Evolutionary conservation across 2,888 invertebrate species (phyloP), one percentile per base, ranked within the genome.

Genomic region (Hoplodrina blanda): DNA sequence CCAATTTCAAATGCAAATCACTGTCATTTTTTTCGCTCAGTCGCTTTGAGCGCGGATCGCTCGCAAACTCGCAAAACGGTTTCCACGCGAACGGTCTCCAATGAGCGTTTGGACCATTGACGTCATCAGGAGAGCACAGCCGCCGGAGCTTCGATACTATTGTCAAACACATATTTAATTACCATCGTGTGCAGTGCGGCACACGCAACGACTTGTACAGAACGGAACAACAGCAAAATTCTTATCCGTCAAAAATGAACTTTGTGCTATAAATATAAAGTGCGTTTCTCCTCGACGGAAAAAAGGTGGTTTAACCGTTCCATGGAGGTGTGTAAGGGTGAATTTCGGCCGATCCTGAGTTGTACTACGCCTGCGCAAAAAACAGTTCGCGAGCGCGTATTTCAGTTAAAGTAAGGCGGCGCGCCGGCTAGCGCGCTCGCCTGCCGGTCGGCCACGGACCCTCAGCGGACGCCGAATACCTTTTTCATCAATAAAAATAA

Each of bases 361-460:
- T 85, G 82, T 85, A 90, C 73, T 87, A 91, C 95, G 94, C 95
- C 82, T 95, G 95, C 95, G 95, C 94, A 88, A 90, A 90, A 89
- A 90, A 84, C 84, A 83, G 81, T 89, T 88, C 86, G 82, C 84
- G 88, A 91, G 86, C 90, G 89, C 89, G 88, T 84, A 87, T 87
- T 90, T 92, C 92, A 93, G 92, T 94, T 90, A 91, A 91, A 94
- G 90, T 88, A 86, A 91, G 95, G 91, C 96, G 96, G 92, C 96
- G 96, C 89, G 97, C 96, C 91, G 95, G 95, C 85, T 96, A 93
- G 93, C 96, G 96, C 91, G 97, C 94, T 89, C 96, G 96, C 94
- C 96, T 91, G 96, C 96, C 96, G 89, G 88, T 91, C 87, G 91
- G 91, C 88, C 92, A 90, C 80, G 86, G 90, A 91, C 87, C 93